Evolutionary conservation across 1,140 invertebrate species (phyloP).

Genomic region (Cotesia chilonis): DNA sequence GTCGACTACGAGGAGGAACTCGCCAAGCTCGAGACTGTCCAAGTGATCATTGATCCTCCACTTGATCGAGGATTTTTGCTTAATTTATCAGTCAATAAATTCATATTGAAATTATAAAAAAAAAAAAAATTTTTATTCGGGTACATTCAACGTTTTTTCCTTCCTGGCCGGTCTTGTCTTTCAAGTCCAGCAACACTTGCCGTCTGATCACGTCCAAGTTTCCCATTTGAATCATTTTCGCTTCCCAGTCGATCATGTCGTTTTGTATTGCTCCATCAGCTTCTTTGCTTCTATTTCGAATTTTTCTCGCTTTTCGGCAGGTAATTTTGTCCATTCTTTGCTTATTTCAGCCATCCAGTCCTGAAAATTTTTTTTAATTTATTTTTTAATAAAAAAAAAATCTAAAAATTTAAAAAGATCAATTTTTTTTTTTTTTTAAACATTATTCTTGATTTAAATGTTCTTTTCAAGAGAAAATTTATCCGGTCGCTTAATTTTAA

Average conservation of each 20-base stretch:
- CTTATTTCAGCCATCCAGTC: constrained; percentile 58
- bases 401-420: too few relatives aligned
- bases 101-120: too few relatives aligned
- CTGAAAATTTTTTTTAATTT: constrained; percentile 21
- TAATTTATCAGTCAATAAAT: too few relatives aligned
- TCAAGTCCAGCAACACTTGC: constrained; percentile 59
- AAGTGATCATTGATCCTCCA: constrained; percentile 13
- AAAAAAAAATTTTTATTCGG: too few relatives aligned
- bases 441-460: too few relatives aligned
- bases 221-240: constrained; percentile 67
- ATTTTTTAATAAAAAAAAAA: too few relatives aligned
- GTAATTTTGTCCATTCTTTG: constrained; percentile 60
- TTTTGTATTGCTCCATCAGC: constrained; percentile 61
- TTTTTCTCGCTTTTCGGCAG: constrained; percentile 54
- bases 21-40: neutral
- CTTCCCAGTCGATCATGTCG: constrained; percentile 66
- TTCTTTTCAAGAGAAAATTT: too few relatives aligned
- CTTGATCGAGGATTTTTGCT: neutral
- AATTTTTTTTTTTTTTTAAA: too few relatives aligned
- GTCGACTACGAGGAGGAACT: constrained; percentile 11
- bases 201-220: constrained; percentile 64
- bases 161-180: constrained; percentile 26
- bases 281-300: constrained; percentile 60
- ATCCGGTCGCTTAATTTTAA: too few relatives aligned
- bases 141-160: too few relatives aligned